A percentile compares a stretch with the other conserved stretches of the same genome.
Conservation (phyloP, 2,888 invertebrate genomes). For the Lordiphosa fenestrarum region DNA sequence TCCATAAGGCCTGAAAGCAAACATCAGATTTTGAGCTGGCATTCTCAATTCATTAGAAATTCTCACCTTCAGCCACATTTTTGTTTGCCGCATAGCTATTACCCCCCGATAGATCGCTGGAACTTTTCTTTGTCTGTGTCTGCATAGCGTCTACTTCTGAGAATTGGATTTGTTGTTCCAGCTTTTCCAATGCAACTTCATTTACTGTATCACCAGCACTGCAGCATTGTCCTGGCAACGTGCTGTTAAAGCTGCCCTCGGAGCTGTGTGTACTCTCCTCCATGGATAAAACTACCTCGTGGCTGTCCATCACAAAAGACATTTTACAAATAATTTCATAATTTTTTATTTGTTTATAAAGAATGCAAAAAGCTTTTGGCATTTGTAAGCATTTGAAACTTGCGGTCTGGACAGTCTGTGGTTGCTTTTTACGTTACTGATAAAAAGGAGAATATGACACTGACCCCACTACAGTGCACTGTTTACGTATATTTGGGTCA, state of each 20-base stretch:
- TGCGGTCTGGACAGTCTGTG: constrained; percentile 40
- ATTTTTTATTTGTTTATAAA: not conserved
- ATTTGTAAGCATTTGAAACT: constrained; percentile 42
- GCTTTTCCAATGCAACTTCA: no score
- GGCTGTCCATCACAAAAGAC: constrained; percentile 33
- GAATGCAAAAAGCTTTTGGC: constrained; percentile 28
- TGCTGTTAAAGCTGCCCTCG: constrained; percentile 47
- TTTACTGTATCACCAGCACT: not conserved
- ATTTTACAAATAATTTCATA: constrained; percentile 10
- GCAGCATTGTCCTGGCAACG: constrained; percentile 45
- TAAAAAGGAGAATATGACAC: constrained; percentile 48
- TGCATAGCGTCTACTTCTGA: not conserved
- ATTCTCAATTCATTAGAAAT: not conserved
- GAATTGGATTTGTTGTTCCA: not conserved
- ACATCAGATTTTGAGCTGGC: no score
- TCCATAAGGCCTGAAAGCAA: constrained; percentile 84
- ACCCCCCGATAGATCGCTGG: constrained; percentile 33
- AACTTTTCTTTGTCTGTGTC: constrained; percentile 13
- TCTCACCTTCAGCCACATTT: constrained; percentile 77
- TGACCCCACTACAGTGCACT: no score
- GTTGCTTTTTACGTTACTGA: constrained; percentile 35
- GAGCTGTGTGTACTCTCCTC: constrained; percentile 44
- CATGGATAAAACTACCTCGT: constrained; percentile 36
- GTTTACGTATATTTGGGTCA: constrained; percentile 11
- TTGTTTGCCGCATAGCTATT: constrained; percentile 74